Base-by-base conservation (phyloP, 1,140 invertebrate genomes). In the Camponotus pennsylvanicus region DNA sequence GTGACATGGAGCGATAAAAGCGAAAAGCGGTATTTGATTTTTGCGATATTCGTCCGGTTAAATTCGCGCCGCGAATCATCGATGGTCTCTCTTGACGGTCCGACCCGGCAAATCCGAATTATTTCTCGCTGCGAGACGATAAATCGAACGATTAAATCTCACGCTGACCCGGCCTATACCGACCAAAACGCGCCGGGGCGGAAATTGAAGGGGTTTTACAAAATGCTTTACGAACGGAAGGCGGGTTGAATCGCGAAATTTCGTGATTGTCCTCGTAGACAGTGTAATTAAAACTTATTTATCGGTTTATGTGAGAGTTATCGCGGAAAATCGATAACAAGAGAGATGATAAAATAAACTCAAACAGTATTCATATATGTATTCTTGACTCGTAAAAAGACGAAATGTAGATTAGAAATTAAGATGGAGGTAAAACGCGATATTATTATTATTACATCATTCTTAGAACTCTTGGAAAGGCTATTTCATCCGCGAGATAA, bases 101-200 rank as follows among this genome's bases (percentile, higher is more conserved):
- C 69, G 69, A 73, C 69, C 79, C 69, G 69, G 61, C 69, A 83
- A 73, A 83, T 83, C 55, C 69, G 69, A 73, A 83, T 83, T 83
- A 83, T 83, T 75, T 64, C 79, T 75, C 69, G 79, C 40, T 83
- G 69, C 32, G 69, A 75, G 11, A 83, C 79, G 79, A 83, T 75
- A 83, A 83, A 83, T 83, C 79, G 79, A 83, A 83, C 79, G 79
- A 83, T 83, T 83, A 83, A 83, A 83, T 83, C 79, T 83, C 79
- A 52, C 49, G 69, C 55, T 61, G 52, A 52, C 15, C 63, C 3
- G 34, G 8, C 2, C 69, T 32, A 40, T 73, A 15, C 49, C 34
- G 13, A 32, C 27, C 55, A 21, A 61, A 75, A 37, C 69, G 69
- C 69, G 69, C 69, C 37, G 27, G 61, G 37, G 79, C 55, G 40